Conservation (phyloP, 2,113 vertebrate genomes). For the Illadopsis cleaveri region DNA sequence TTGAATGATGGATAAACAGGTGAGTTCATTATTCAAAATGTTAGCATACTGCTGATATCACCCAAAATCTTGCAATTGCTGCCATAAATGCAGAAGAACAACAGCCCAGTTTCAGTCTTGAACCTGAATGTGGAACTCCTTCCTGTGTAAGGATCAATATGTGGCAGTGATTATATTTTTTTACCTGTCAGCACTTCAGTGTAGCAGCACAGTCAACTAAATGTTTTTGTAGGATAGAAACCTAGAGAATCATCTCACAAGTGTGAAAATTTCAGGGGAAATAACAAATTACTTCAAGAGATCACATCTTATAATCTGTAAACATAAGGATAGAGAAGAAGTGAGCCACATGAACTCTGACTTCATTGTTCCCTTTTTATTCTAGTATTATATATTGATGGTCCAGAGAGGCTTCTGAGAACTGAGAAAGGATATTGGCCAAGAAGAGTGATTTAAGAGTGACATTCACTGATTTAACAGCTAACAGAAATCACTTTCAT, state of each 20-base stretch:
- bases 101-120: neutral
- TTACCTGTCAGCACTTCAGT: neutral
- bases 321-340: neutral
- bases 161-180: neutral
- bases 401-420: neutral
- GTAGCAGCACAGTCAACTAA: neutral
- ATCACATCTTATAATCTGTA: neutral
- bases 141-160: neutral
- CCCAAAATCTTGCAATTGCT: neutral
- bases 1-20: neutral
- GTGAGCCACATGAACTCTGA: neutral
- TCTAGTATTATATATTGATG: neutral
- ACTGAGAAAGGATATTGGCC: neutral
- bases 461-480: neutral
- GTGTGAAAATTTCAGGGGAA: neutral
- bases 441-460: neutral
- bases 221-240: neutral
- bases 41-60: neutral
- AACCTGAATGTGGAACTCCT: neutral
- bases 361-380: neutral
- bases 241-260: neutral
- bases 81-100: neutral
- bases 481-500: neutral
- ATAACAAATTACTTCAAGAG: neutral
- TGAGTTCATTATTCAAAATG: neutral